Evolutionary conservation across 1,140 invertebrate species (phyloP).

Genomic region (Bombus waltoni): DNA sequence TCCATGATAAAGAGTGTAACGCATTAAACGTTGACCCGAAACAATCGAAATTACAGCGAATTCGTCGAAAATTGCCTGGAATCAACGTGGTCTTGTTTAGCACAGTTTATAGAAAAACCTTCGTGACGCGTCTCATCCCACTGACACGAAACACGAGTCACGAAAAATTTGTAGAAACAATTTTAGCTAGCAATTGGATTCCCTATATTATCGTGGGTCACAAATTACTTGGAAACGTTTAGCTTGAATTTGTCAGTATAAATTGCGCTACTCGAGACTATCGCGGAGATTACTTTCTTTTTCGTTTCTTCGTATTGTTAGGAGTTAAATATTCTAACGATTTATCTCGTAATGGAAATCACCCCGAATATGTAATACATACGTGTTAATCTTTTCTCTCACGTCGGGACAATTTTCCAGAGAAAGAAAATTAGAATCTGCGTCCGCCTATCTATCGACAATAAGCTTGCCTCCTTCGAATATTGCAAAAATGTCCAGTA

Average conservation of each 20-base stretch:
- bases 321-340: neutral
- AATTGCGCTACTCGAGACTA: neutral
- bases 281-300: neutral
- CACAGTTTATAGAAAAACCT: neutral
- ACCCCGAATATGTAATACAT: neutral
- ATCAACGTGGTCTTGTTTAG: neutral
- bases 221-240: conserved; percentile 2
- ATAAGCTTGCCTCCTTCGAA: neutral
- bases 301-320: neutral
- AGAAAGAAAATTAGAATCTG: neutral
- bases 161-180: neutral
- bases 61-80: neutral
- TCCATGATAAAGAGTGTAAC: neutral
- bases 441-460: neutral
- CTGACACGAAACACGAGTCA: no score
- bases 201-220: neutral
- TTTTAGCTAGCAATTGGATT: neutral
- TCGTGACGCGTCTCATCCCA: neutral
- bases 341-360: neutral
- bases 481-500: conserved; percentile 25
- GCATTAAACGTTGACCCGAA: neutral
- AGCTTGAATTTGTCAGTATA: neutral
- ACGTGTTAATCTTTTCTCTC: no score
- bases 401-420: neutral
- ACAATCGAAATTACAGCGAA: neutral